These are phyloP conservation scores for Dasyprocta punctata DNA, from an alignment of 2,113 vertebrate genomes.

Conservation along the genomic window DNA sequence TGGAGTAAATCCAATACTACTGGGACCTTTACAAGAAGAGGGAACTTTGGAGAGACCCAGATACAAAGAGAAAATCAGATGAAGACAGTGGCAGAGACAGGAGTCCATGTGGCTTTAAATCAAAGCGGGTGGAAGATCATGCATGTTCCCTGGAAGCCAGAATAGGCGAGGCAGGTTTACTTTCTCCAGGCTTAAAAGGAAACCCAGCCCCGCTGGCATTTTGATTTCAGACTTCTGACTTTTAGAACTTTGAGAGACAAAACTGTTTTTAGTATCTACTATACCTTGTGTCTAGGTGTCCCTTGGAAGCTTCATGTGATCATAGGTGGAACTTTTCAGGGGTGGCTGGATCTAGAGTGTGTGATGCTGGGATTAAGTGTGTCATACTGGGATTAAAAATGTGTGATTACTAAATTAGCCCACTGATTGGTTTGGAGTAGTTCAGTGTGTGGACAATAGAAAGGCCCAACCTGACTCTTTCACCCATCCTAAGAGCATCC, in stretches of 20 bases:
- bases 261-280: not conserved
- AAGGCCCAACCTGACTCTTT: not conserved
- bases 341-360: not conserved
- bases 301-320: not conserved
- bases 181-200: not conserved
- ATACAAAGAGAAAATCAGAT: not conserved
- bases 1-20: not conserved
- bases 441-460: not conserved
- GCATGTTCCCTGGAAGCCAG: not conserved
- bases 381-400: not conserved
- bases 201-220: not conserved
- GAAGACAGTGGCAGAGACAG: not conserved
- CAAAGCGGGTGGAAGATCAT: not conserved
- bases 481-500: not conserved
- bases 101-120: not conserved
- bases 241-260: not conserved
- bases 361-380: not conserved
- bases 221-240: not conserved
- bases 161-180: not conserved
- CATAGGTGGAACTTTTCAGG: not conserved
- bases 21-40: not conserved
- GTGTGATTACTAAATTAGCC: not conserved
- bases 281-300: not conserved
- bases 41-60: not conserved
- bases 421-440: not conserved